Evolutionary conservation across 2,797 vertebrate species (phyloP), one percentile per base, ranked within the genome.

Genomic region (Gallinago stenura): DNA sequence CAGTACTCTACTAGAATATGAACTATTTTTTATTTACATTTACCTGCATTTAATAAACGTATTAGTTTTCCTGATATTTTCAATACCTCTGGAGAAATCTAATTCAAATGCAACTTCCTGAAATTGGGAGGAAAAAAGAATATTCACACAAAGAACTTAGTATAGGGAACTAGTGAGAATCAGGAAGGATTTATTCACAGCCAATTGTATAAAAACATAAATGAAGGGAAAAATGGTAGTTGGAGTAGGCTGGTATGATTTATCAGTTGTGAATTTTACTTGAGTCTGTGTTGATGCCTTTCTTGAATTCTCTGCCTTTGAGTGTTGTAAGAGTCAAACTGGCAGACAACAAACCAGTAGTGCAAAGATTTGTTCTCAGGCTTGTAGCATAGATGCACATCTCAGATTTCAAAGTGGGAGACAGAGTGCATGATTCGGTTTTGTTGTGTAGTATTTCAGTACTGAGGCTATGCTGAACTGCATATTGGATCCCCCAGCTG

Each of bases 231-330:
- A 94, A 92, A 58, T 87, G 22, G 28, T 82, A 79, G 37, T 92
- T 92, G 70, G 64, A 91, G 30, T 66, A 71, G 37, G 21, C 54
- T 95, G 86, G 60, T 97, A 92, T 89, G 77, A 60, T 91, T 76
- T 92, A 64, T 89, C 72, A 83, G 0, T 43, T 82, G 24, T 43
- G 21, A 75, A 26, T 90, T 92, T 90, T 83, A 46, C 35, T 51
- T 51, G 20, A 90, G 22, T 84, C 46, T 16, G 3, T 71, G n/a
- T 87, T 45, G 41, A 54, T 92, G 31, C 24, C 46, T 91, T 94
- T 93, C 61, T 79, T 91, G n/a, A 76, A 69, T 88, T 80, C 22
- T 81, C 50, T 78, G 15, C 2, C 72, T 92, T 43, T 61, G 79
- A 64, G 12, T 35, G 21, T 57, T 82, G 3, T 9, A 17, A 75